Evolutionary conservation across 1,140 invertebrate species (phyloP).

Genomic region (Procambarus virginalis): DNA sequence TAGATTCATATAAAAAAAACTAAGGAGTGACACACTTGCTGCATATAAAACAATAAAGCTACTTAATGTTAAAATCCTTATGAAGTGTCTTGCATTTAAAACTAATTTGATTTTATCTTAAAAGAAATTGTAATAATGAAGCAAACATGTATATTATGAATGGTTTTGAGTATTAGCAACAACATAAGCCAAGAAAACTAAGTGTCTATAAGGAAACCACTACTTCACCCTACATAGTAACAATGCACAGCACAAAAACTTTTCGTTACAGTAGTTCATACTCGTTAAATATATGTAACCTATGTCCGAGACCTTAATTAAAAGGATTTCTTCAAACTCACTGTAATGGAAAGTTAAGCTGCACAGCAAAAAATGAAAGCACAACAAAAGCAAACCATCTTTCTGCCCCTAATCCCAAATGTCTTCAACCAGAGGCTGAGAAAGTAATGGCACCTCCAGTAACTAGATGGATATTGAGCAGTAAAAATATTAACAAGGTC

Average conservation of each 20-base stretch:
- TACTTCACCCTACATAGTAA: neutral
- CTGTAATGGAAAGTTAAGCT: conserved; percentile 26
- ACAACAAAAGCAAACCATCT: conserved; percentile 46
- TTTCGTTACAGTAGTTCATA: neutral
- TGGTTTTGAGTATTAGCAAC: conserved; percentile 9
- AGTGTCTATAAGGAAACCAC: conserved; percentile 29
- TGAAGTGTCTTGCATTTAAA: neutral
- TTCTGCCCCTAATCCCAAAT: conserved; percentile 32
- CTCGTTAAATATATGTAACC: neutral
- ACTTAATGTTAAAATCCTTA: neutral
- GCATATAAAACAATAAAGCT: neutral
- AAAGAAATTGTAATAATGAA: neutral
- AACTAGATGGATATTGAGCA: conserved; percentile 50
- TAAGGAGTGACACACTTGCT: conserved; percentile 50
- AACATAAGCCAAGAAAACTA: conserved; percentile 23
- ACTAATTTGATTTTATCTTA: neutral
- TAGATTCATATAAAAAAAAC: conserved; percentile 15
- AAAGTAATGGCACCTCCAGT: conserved; percentile 27
- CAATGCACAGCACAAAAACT: neutral
- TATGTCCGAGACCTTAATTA: neutral
- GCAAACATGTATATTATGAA: neutral
- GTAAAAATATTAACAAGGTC: conserved; percentile 37
- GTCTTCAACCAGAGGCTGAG: conserved; percentile 37
- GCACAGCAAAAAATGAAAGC: conserved; percentile 24
- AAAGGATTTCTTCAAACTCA: conserved; percentile 26